Evolutionary conservation across 1,140 invertebrate genomes (phyloP).

Genomic region (Pseudoatta argentina): DNA sequence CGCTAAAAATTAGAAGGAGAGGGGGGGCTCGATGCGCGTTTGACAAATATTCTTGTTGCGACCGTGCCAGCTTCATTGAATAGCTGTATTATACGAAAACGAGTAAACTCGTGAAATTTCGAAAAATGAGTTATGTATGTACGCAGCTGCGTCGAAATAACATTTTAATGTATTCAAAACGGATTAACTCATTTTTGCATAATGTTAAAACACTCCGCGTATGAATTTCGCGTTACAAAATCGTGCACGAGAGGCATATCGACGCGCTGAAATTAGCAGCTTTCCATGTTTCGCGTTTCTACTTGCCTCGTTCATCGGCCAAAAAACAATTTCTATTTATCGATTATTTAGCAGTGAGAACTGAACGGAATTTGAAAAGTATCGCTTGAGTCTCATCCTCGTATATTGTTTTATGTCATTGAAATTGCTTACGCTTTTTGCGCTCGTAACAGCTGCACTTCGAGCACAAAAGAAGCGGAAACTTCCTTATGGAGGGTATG

Average conservation of each 20-base stretch:
- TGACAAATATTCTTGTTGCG: not conserved
- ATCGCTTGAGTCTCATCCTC: not conserved
- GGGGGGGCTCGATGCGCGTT: not conserved
- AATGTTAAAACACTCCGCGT: slow-evolving; percentile 24
- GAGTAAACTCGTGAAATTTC: slow-evolving; percentile 29
- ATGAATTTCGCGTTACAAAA: slow-evolving; percentile 23
- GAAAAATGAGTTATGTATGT: slow-evolving; percentile 23
- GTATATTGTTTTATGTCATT: not conserved
- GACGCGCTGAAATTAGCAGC: slow-evolving; percentile 4
- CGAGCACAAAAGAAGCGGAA: too few relatives aligned
- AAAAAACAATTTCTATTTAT: not conserved
- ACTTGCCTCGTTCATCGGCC: not conserved
- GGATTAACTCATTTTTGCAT: slow-evolving; percentile 32
- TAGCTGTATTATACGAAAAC: not conserved
- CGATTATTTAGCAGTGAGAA: not conserved
- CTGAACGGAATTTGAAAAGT: not conserved
- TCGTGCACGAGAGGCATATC: not conserved
- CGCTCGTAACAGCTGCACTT: not conserved
- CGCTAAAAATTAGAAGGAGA: not conserved
- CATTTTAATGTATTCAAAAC: slow-evolving; percentile 31
- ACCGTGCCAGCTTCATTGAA: slow-evolving; percentile 8
- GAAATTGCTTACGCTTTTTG: not conserved
- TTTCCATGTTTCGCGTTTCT: not conserved
- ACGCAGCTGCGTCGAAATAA: slow-evolving; percentile 23
- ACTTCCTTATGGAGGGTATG: too few relatives aligned